phyloP scores from a whole-genome alignment of 2,888 invertebrate genomes.

The Agriotes lineatus region DNA sequence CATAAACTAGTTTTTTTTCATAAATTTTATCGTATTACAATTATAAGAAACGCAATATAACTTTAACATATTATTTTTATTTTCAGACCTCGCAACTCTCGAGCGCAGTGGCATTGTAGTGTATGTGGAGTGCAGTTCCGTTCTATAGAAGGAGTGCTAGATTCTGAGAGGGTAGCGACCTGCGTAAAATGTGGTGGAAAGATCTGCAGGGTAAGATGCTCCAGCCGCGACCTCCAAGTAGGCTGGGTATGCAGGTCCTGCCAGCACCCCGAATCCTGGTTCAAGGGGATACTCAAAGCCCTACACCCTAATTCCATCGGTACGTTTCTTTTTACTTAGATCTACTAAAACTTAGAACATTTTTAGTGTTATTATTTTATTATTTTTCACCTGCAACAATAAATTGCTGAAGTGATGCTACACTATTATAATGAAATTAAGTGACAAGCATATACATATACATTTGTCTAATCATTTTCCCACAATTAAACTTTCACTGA shows the following conservation, averaged over 20 bases:
- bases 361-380: too few species aligned
- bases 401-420: too few species aligned
- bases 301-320: constrained; percentile 51
- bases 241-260: constrained; percentile 62
- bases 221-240: constrained; percentile 49
- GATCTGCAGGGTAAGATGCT: constrained; percentile 60
- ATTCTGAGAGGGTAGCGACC: constrained; percentile 56
- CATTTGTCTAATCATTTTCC: too few species aligned
- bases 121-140: constrained; percentile 61
- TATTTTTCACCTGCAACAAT: too few species aligned
- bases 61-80: neutral
- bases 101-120: constrained; percentile 59
- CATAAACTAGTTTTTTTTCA: too few species aligned
- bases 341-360: too few species aligned
- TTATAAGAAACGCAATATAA: too few species aligned
- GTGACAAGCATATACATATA: too few species aligned
- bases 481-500: too few species aligned
- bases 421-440: too few species aligned
- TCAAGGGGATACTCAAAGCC: constrained; percentile 57
- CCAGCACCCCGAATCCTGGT: constrained; percentile 59
- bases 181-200: constrained; percentile 59
- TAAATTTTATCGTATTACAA: too few species aligned
- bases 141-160: constrained; percentile 58
- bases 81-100: constrained; percentile 51
- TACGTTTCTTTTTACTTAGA: neutral